Evolutionary conservation across 2,113 vertebrate genomes (phyloP), one percentile per base, ranked within the genome.

Genomic region (Myanophis thanlyinensis): DNA sequence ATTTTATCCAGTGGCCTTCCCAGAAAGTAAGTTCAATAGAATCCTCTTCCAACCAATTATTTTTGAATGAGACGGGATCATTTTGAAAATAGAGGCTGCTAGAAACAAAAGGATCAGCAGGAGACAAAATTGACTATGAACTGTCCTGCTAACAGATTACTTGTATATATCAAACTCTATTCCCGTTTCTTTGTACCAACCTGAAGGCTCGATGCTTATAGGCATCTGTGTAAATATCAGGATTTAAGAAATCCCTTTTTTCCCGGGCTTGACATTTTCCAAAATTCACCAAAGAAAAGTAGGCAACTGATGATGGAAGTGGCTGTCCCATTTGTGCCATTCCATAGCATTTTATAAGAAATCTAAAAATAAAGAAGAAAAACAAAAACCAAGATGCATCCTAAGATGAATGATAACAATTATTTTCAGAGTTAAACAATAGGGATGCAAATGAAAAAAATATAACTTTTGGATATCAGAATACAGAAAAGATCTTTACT

Each of bases 341-440:
- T 90, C 40, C 94, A 93, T 97, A 97, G 96, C 59, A 98, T 94
- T 98, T 98, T 30, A 98, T 88, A 94, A 98, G 97, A 96, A 98
- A 98, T 96, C 98, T 98, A 91, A 87, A 15, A 87, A 90, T 59
- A 95, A 52, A 11, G 59, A 11, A 22, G 73, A 44, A 80, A 87
- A 46, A 40, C 22, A 23, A 87, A 40, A 87, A 67, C 6, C 40
- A 92, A 93, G 94, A 73, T 40, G 89, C 87, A 52, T 7, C 3
- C 87, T 90, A 92, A 67, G 11, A 4, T 80, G 35, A 80, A 80
- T 80, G 18, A 22, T 80, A 35, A 40, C 35, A 73, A 73, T 73
- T 54, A 46, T 92, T 85, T 27, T 49, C 30, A 87, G 46, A 25
- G 27, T 27, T 40, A 53, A 44, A 53, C 52, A 13, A 48, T 49